These are phyloP conservation scores for Rhyacophila brunnea DNA, from an alignment of 1,140 invertebrate species.

Conservation along the genomic window DNA sequence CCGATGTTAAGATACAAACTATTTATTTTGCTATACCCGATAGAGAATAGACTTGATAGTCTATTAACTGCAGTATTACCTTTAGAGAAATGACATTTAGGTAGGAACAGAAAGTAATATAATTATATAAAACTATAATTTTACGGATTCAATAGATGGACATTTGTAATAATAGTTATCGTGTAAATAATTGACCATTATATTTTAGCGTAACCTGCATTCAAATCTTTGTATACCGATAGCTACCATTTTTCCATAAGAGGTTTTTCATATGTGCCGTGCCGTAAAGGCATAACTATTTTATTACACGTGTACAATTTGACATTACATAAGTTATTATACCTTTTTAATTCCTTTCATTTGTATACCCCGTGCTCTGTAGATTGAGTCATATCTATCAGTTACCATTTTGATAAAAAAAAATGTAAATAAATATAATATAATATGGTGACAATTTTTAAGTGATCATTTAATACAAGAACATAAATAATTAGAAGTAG, in stretches of 20 bases:
- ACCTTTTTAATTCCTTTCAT: background rate
- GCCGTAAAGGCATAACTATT: background rate
- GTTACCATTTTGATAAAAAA: slow-evolving; percentile 26
- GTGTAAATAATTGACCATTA: background rate
- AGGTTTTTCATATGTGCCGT: background rate
- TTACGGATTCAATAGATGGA: background rate
- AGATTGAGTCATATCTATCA: slow-evolving; percentile 19
- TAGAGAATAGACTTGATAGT: too few relatives aligned
- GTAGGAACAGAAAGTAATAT: too few relatives aligned
- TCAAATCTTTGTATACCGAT: slow-evolving; percentile 4
- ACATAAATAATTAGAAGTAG: background rate
- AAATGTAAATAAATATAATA: slow-evolving; percentile 18
- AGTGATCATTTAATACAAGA: background rate
- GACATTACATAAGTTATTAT: background rate
- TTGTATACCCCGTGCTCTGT: slow-evolving; percentile 4
- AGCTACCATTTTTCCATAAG: background rate
- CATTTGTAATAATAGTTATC: slow-evolving; percentile 6
- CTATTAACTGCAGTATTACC: too few relatives aligned
- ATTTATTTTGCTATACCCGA: too few relatives aligned
- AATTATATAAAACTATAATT: slow-evolving; percentile 4
- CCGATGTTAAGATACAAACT: too few relatives aligned
- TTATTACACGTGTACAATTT: slow-evolving; percentile 2
- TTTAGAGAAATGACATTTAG: too few relatives aligned
- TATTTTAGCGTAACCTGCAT: background rate
- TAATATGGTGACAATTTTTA: background rate